Conservation (phyloP, 30 jellyfish, hydroid and myxozoan genomes). For the Cassiopea andromeda region DNA sequence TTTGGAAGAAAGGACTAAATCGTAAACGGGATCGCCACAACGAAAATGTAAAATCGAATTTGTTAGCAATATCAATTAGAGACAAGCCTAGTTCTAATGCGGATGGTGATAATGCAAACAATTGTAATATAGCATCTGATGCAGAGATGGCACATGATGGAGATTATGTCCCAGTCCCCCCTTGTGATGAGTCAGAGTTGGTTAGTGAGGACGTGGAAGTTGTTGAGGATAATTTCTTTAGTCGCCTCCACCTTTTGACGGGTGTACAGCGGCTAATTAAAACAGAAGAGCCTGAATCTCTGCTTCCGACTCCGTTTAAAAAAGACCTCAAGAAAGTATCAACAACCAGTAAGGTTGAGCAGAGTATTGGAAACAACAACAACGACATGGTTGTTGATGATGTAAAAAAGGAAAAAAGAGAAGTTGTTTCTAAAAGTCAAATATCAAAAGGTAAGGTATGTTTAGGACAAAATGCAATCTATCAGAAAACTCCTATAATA, state of each 20-base stretch:
- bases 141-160: background rate
- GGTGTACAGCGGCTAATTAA: background rate
- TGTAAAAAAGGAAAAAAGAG: too few relatives aligned
- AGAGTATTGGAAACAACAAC: too few relatives aligned
- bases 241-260: background rate
- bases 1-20: background rate
- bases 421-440: too few relatives aligned
- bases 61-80: slow-evolving; percentile 29
- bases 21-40: background rate
- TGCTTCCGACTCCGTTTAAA: background rate
- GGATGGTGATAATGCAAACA: background rate
- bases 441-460: too few relatives aligned
- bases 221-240: background rate
- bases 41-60: slow-evolving; percentile 21
- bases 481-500: too few relatives aligned
- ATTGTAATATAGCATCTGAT: background rate
- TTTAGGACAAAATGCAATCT: too few relatives aligned
- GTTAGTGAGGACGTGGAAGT: slow-evolving; percentile 1
- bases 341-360: too few relatives aligned
- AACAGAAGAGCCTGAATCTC: background rate
- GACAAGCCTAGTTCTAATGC: background rate
- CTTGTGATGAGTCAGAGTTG: slow-evolving; percentile 31
- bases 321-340: too few relatives aligned
- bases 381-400: too few relatives aligned
- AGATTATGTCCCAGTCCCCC: slow-evolving; percentile 37